Evolutionary conservation across 1,140 invertebrate species (phyloP).

Genomic region (Aphidius ervi): DNA sequence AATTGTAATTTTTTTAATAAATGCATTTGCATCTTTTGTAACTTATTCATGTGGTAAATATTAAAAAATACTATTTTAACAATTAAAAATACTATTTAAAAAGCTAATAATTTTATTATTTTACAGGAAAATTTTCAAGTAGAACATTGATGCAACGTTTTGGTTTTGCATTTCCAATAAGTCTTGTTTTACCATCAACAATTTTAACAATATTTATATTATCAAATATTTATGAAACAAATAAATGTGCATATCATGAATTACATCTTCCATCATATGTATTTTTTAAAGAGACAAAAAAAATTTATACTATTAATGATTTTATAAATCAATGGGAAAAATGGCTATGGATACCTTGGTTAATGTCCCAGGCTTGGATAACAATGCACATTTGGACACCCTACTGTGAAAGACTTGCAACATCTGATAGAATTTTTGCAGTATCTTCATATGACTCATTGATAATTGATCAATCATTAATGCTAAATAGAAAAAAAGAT

Average conservation of each 20-base stretch:
- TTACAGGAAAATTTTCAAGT: slow-evolving; percentile 71
- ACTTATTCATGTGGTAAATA: slow-evolving; percentile 63
- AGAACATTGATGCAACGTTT: slow-evolving; percentile 80
- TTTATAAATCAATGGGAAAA: slow-evolving; percentile 60
- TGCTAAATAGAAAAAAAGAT: slow-evolving; percentile 73
- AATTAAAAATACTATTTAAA: slow-evolving; percentile 2
- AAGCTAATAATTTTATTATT: slow-evolving; percentile 18
- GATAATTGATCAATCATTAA: slow-evolving; percentile 82
- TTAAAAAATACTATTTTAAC: slow-evolving; percentile 3
- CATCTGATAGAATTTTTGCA: slow-evolving; percentile 77
- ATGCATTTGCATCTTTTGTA: slow-evolving; percentile 61
- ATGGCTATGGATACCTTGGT: slow-evolving; percentile 72
- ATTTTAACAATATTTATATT: slow-evolving; percentile 61
- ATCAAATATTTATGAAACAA: slow-evolving; percentile 57
- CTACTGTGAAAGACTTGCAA: slow-evolving; percentile 71
- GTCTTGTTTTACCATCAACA: slow-evolving; percentile 65
- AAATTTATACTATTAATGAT: slow-evolving; percentile 54
- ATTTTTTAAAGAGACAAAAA: slow-evolving; percentile 57
- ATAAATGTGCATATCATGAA: slow-evolving; percentile 62
- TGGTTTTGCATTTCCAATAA: slow-evolving; percentile 75
- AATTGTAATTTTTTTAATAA: slow-evolving; percentile 59
- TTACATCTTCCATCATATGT: slow-evolving; percentile 62
- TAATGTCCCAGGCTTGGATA: slow-evolving; percentile 77
- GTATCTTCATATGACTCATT: slow-evolving; percentile 77
- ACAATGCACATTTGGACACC: slow-evolving; percentile 79